These are phyloP conservation scores for Diorhabda elongata DNA, from an alignment of 1,140 invertebrate species.

Conservation along the genomic window DNA sequence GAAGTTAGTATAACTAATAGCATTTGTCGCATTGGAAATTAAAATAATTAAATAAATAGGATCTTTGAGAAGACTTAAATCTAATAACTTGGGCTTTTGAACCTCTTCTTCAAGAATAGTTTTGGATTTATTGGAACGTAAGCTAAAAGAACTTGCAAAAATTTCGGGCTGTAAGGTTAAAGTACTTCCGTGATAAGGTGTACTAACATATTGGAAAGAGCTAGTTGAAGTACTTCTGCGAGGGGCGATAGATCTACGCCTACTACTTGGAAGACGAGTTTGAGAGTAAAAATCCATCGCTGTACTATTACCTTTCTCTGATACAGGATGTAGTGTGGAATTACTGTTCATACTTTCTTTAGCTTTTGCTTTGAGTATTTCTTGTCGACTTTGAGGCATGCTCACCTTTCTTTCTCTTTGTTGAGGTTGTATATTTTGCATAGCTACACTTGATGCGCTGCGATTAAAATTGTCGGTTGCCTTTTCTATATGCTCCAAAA, in stretches of 20 bases:
- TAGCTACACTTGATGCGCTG: slow-evolving; percentile 54
- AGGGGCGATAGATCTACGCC: slow-evolving; percentile 45
- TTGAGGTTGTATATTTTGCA: slow-evolving; percentile 50
- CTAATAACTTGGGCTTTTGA: slow-evolving; percentile 63
- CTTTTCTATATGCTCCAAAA: slow-evolving; percentile 36
- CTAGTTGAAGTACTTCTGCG: slow-evolving; percentile 69
- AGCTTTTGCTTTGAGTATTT: slow-evolving; percentile 34
- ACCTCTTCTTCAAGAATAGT: slow-evolving; percentile 42
- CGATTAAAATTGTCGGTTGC: slow-evolving; percentile 38
- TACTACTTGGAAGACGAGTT: slow-evolving; percentile 33
- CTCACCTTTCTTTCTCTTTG: slow-evolving; percentile 52
- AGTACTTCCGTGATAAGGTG: slow-evolving; percentile 78
- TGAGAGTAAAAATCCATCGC: slow-evolving; percentile 36
- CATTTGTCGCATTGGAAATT: slow-evolving; percentile 78
- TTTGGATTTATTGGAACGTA: slow-evolving; percentile 53
- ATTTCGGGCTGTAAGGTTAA: slow-evolving; percentile 72
- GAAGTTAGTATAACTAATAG: slow-evolving; percentile 82
- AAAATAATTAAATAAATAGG: slow-evolving; percentile 76
- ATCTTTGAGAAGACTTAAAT: slow-evolving; percentile 69
- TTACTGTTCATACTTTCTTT: slow-evolving; percentile 45
- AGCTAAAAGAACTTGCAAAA: slow-evolving; percentile 69
- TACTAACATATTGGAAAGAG: slow-evolving; percentile 77
- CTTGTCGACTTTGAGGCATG: slow-evolving; percentile 49
- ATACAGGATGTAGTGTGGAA: slow-evolving; percentile 56
- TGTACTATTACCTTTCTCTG: slow-evolving; percentile 48